Conservation (phyloP, 2,888 invertebrate genomes). For the Epicampocera succincta region DNA sequence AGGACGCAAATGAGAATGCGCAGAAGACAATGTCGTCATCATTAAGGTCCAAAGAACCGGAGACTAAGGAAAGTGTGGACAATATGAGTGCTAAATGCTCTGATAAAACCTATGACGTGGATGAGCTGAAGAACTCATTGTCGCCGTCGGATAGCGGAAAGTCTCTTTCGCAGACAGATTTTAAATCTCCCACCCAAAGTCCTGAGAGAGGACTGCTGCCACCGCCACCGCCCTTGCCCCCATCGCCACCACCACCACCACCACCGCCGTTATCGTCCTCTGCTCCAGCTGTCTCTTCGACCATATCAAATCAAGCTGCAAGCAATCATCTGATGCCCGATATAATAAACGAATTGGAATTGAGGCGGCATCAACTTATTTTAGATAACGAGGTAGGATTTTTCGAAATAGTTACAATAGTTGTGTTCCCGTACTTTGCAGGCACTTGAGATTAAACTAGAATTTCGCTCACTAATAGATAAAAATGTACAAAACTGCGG, state of each 20-base stretch:
- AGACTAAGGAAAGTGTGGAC: conserved; percentile 57
- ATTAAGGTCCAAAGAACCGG: conserved; percentile 11
- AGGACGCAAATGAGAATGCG: conserved; percentile 47
- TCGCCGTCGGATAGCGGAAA: conserved; percentile 6
- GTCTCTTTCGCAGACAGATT: conserved; percentile 3
- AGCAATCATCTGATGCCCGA: conserved; percentile 75
- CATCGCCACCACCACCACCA: conserved; percentile 64
- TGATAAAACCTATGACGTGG: conserved; percentile 58
- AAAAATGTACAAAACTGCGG: too few species aligned
- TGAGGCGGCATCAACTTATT: conserved; percentile 85
- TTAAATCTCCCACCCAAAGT: conserved; percentile 24
- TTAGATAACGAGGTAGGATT: conserved; percentile 85
- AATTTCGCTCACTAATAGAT: too few species aligned
- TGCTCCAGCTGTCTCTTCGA: not conserved
- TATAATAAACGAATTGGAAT: conserved; percentile 84
- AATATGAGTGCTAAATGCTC: not conserved
- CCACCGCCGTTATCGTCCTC: conserved; percentile 39
- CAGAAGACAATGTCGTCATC: conserved; percentile 30
- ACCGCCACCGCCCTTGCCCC: conserved; percentile 61
- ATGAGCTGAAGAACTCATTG: not conserved
- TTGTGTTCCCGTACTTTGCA: too few species aligned
- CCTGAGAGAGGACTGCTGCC: conserved; percentile 52
- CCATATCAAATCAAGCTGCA: conserved; percentile 26
- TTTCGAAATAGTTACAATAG: too few species aligned
- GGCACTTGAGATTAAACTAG: too few species aligned